phyloP scores from a whole-genome alignment of 1,140 invertebrate species.

The Neodiprion pinetum region DNA sequence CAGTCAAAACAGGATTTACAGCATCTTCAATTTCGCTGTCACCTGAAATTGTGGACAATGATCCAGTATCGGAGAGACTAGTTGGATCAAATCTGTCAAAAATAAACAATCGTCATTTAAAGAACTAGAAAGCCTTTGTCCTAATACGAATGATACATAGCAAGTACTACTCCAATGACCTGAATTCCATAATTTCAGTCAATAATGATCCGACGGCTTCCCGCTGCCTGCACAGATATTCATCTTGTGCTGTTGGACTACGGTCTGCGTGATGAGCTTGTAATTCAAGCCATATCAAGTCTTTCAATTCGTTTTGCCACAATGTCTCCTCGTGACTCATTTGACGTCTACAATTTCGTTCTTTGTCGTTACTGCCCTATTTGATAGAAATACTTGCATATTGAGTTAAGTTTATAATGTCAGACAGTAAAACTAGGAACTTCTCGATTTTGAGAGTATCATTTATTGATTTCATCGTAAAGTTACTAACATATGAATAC shows the following conservation, averaged over 20 bases:
- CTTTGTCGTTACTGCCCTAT: constrained; percentile 43
- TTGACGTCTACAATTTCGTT: constrained; percentile 59
- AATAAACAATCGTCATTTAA: background rate
- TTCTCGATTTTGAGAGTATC: no score
- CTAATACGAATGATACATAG: no score
- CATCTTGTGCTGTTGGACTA: constrained; percentile 77
- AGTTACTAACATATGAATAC: no score
- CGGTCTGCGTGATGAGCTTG: constrained; percentile 81
- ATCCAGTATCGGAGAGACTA: constrained; percentile 19
- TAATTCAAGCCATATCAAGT: constrained; percentile 89
- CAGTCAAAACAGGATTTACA: constrained; percentile 36
- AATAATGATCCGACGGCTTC: constrained; percentile 74
- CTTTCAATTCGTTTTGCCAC: constrained; percentile 88
- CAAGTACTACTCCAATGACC: constrained; percentile 46
- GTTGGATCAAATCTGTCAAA: constrained; percentile 39
- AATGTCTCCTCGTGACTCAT: constrained; percentile 82
- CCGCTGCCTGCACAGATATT: constrained; percentile 75
- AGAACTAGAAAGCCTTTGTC: no score
- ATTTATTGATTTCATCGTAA: no score
- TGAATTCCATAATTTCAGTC: constrained; percentile 79
- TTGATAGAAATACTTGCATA: constrained; percentile 11
- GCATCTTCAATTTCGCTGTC: constrained; percentile 29
- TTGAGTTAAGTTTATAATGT: background rate
- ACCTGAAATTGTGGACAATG: constrained; percentile 21
- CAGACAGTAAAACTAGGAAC: no score